Evolutionary conservation across 2,113 vertebrate genomes (phyloP).

Genomic region (Zeus faber): DNA sequence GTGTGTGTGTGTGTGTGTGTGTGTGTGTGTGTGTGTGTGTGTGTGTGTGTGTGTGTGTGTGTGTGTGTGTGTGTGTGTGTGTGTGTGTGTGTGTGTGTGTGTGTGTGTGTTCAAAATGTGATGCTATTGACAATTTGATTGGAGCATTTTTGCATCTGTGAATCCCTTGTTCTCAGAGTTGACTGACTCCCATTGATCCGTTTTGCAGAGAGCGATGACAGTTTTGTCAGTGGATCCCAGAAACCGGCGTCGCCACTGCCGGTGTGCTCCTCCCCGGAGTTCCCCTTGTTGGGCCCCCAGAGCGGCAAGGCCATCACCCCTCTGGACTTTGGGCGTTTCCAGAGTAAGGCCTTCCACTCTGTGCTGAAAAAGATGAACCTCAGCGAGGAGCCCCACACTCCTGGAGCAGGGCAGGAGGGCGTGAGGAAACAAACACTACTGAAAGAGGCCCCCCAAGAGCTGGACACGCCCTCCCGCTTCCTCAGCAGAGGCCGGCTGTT

Average conservation of each 20-base stretch:
- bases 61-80: too few relatives aligned
- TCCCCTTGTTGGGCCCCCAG: slow-evolving; percentile 62
- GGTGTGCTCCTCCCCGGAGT: slow-evolving; percentile 48
- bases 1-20: too few relatives aligned
- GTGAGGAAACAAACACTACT: slow-evolving; percentile 47
- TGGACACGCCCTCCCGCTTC: slow-evolving; percentile 95
- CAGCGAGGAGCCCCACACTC: slow-evolving; percentile 40
- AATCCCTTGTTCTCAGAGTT: too few relatives aligned
- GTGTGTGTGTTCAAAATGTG: too few relatives aligned
- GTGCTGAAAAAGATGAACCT: slow-evolving; percentile 75
- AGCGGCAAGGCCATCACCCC: slow-evolving; percentile 80
- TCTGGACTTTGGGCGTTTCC: slow-evolving; percentile 86
- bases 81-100: too few relatives aligned
- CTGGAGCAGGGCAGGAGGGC: slow-evolving; percentile 37
- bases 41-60: too few relatives aligned
- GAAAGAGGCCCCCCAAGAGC: slow-evolving; percentile 80
- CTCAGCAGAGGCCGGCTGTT: slow-evolving; percentile 90
- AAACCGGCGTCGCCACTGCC: slow-evolving; percentile 46
- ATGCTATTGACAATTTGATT: too few relatives aligned
- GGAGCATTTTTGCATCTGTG: too few relatives aligned
- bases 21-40: too few relatives aligned
- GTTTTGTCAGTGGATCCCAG: slow-evolving; percentile 74
- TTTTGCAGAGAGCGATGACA: slow-evolving; percentile 65
- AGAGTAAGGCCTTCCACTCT: slow-evolving; percentile 86
- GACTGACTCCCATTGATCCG: background rate